Evolutionary conservation across 2,113 vertebrate genomes (phyloP).

Genomic region (Drymodes brunneopygia): DNA sequence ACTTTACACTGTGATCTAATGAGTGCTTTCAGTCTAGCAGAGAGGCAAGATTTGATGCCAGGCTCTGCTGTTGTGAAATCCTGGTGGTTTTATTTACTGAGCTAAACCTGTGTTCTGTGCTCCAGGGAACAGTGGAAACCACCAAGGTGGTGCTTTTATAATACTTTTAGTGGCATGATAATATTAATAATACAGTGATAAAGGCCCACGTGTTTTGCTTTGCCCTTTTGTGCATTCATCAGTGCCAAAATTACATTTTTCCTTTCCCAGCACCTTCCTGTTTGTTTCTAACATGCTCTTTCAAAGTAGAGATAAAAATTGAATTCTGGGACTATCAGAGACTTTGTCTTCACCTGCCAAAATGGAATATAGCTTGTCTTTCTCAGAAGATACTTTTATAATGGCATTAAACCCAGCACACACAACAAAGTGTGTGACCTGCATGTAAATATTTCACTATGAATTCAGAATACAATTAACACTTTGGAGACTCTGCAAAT

Average conservation of each 20-base stretch:
- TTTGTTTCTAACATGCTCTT: background rate
- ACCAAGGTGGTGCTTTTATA: background rate
- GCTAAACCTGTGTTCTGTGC: background rate
- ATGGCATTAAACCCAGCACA: background rate
- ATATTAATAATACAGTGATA: background rate
- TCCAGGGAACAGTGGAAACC: background rate
- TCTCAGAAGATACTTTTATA: background rate
- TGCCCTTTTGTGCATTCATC: background rate
- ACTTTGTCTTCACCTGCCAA: background rate
- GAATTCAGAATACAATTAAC: slow-evolving; percentile 21
- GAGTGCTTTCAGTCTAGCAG: background rate
- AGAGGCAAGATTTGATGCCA: background rate
- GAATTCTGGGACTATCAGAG: background rate
- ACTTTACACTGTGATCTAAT: background rate
- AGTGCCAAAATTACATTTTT: background rate
- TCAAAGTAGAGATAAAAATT: background rate
- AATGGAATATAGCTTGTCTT: background rate
- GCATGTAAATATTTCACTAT: background rate
- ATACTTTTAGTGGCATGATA: background rate
- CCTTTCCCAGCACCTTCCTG: background rate
- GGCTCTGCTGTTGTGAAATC: background rate
- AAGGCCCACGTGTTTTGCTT: background rate
- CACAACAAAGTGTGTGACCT: background rate
- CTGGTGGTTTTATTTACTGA: background rate
- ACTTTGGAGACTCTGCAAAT: background rate